A percentile compares a stretch with the other conserved stretches of the same genome.
Evolutionary conservation across 1,140 invertebrate species (phyloP).

Genomic region (Eriosoma lanigerum): DNA sequence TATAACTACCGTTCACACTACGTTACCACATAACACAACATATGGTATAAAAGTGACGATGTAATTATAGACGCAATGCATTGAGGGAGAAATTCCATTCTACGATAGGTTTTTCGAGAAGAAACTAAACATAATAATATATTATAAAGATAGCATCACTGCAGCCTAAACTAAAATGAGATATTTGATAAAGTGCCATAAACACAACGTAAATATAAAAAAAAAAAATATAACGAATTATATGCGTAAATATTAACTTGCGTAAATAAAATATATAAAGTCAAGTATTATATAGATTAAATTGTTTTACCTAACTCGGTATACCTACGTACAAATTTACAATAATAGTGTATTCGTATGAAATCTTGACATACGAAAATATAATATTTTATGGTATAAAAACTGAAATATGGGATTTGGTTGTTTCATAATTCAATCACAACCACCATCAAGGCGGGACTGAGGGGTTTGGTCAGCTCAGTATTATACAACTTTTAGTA

Average conservation of each 20-base stretch:
- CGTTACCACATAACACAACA: background rate
- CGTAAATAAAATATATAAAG: background rate
- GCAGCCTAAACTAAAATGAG: background rate
- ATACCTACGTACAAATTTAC: too few relatives aligned
- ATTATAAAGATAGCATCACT: conserved; percentile 27
- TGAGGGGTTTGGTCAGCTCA: too few relatives aligned
- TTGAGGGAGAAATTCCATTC: conserved; percentile 48
- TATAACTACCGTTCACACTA: conserved; percentile 27
- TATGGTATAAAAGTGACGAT: conserved; percentile 42
- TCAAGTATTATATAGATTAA: too few relatives aligned
- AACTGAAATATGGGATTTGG: too few relatives aligned
- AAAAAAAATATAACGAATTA: conserved; percentile 1
- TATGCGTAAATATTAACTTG: background rate
- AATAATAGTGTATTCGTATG: too few relatives aligned
- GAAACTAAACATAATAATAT: conserved; percentile 5
- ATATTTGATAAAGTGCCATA: conserved; percentile 38
- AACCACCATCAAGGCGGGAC: too few relatives aligned
- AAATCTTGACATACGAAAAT: too few relatives aligned
- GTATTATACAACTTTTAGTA: too few relatives aligned
- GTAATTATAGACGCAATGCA: conserved; percentile 36
- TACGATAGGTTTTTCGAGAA: conserved; percentile 14
- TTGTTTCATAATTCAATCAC: too few relatives aligned
- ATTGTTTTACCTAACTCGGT: too few relatives aligned
- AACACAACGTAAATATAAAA: conserved; percentile 7
- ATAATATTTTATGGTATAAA: too few relatives aligned